Conservation (phyloP, 2,797 vertebrate genomes). For the Crenichthys baileyi region DNA sequence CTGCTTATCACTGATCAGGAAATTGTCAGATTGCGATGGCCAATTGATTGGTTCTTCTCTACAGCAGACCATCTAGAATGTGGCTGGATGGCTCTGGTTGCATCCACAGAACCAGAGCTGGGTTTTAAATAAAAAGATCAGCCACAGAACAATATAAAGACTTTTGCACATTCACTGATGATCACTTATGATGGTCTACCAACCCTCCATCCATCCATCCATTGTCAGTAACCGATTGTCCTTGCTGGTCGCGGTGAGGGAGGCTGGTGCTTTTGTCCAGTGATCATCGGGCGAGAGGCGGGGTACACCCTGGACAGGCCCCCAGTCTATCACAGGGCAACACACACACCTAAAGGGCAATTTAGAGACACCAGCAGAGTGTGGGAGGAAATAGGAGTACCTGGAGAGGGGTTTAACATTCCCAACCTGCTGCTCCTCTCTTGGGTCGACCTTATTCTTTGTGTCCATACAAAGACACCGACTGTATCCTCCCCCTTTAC, state of each 20-base stretch:
- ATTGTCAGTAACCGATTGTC: background rate
- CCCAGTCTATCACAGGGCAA: background rate
- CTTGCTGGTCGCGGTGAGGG: no score
- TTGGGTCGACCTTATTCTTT: constrained; percentile 53
- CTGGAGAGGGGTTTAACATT: constrained; percentile 54
- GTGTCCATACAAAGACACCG: constrained; percentile 49
- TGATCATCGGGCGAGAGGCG: background rate
- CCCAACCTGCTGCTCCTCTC: constrained; percentile 41
- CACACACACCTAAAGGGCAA: background rate
- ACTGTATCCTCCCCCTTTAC: constrained; percentile 38
- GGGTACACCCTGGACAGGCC: background rate
- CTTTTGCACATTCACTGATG: no score
- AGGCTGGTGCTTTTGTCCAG: background rate
- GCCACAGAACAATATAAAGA: no score
- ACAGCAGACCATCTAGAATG: constrained; percentile 33
- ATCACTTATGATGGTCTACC: no score
- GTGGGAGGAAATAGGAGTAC: background rate
- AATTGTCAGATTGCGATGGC: background rate
- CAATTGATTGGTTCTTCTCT: constrained; percentile 10
- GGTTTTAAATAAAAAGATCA: no score
- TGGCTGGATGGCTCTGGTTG: background rate
- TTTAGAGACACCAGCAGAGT: background rate
- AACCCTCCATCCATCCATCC: background rate
- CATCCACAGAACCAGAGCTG: no score
- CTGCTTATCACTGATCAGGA: background rate